phyloP scores from a whole-genome alignment of 1,140 invertebrate genomes.

The fruit fly (Drosophila melanogaster) region Release_6_plus_ISO1_MT NT_033779.5:18048001-18048500 shows the following conservation, averaged over 20 bases:
- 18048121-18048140: background rate
- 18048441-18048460: conserved; percentile 64
- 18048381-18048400: conserved; percentile 34
- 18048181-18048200: background rate
- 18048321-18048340: conserved; percentile 23
- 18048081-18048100: background rate
- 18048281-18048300: background rate
- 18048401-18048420: conserved; percentile 1
- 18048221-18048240: conserved; percentile 21
- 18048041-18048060: background rate
- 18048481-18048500: conserved; percentile 83
- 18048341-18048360: conserved; percentile 34
- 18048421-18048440: conserved; percentile 71
- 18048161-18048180: background rate
- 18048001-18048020: conserved; percentile 36
- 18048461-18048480: conserved; percentile 81
- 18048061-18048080: background rate
- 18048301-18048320: conserved; percentile 55
- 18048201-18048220: conserved; percentile 26
- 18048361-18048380: conserved; percentile 58
- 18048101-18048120: background rate
- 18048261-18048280: conserved; percentile 18
- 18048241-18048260: conserved; percentile 4
- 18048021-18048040: conserved; percentile 1
- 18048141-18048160: background rate